Evolutionary conservation across 1,140 invertebrate species (phyloP).

Genomic region (Apis florea): DNA sequence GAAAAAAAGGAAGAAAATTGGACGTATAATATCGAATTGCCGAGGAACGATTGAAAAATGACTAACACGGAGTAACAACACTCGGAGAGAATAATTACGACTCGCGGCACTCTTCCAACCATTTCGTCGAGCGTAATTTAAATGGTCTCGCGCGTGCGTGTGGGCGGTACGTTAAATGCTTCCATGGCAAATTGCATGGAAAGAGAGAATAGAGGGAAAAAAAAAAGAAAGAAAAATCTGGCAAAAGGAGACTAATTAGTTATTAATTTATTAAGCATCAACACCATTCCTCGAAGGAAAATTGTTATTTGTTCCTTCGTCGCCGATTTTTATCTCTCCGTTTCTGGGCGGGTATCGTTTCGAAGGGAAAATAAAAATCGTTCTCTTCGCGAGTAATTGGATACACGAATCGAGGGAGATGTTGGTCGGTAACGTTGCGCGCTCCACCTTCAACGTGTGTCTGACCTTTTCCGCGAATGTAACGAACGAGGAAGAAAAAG

Average conservation of each 20-base stretch:
- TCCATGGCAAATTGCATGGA: constrained; percentile 47
- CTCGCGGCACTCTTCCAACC: constrained; percentile 15
- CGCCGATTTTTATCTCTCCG: neutral
- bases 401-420: constrained; percentile 16
- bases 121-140: constrained; percentile 38
- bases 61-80: neutral
- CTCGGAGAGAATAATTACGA: constrained; percentile 30
- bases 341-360: neutral
- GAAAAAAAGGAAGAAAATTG: no score
- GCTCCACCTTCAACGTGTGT: constrained; percentile 17
- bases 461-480: constrained; percentile 16
- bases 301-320: neutral
- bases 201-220: neutral
- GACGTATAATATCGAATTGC: neutral
- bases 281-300: neutral
- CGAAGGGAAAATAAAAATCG: neutral
- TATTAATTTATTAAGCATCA: constrained; percentile 21
- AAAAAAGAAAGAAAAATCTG: neutral
- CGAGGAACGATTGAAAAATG: neutral
- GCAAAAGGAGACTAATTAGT: neutral
- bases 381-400: neutral
- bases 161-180: constrained; percentile 46
- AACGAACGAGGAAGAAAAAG: neutral
- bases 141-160: constrained; percentile 27
- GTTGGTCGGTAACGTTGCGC: neutral